These are phyloP conservation scores for Myathropa florea DNA, from an alignment of 2,888 invertebrate genomes.

Conservation along the genomic window DNA sequence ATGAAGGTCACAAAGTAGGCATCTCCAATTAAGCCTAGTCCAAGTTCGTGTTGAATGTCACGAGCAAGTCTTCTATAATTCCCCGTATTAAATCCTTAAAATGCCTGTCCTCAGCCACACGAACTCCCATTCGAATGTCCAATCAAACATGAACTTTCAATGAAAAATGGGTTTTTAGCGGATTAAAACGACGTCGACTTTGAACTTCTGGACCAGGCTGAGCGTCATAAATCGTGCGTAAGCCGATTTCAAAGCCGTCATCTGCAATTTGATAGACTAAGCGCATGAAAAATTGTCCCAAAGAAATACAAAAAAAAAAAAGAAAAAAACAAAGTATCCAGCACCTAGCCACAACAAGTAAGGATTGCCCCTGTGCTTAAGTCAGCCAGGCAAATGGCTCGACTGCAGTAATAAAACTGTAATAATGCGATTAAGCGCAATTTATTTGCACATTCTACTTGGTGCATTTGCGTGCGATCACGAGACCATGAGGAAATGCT, in stretches of 20 bases:
- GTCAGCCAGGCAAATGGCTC: constrained; percentile 42
- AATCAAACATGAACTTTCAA: not conserved
- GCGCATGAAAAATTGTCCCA: constrained; percentile 58
- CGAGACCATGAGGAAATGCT: constrained; percentile 53
- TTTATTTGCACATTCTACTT: constrained; percentile 67
- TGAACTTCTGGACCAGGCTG: constrained; percentile 32
- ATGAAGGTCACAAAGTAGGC: not conserved
- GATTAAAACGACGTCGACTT: constrained; percentile 42
- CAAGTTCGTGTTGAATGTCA: not conserved
- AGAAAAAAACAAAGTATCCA: not conserved
- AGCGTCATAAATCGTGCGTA: constrained; percentile 52
- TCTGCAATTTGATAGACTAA: constrained; percentile 65
- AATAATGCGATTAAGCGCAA: constrained; percentile 71
- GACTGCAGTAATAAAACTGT: constrained; percentile 68
- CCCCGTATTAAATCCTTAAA: not conserved
- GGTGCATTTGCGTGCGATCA: constrained; percentile 67
- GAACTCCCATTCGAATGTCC: not conserved
- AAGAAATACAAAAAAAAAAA: constrained; percentile 6
- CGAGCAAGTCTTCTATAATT: not conserved
- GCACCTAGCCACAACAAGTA: not conserved
- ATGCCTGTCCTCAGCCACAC: not conserved
- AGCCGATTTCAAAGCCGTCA: constrained; percentile 62
- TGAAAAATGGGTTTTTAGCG: constrained; percentile 25
- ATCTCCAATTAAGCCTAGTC: not conserved
- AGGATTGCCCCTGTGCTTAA: constrained; percentile 38